Base-by-base conservation (phyloP, 2,888 invertebrate genomes). In the Mythimna pallens region DNA sequence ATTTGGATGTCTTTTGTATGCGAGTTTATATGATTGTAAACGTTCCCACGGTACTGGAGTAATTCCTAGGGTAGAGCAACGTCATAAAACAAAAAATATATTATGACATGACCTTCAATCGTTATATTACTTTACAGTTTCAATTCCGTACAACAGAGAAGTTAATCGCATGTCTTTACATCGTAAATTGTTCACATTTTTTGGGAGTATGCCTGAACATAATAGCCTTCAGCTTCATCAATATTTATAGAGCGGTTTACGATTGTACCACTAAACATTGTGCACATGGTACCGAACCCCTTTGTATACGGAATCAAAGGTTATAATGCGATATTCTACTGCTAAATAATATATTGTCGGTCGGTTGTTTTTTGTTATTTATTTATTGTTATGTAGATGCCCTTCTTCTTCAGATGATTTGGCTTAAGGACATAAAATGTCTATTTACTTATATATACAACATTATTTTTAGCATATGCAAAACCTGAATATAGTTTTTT, bases 211-310 rank as follows among this genome's bases (percentile, higher is more conserved):
- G 94, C 91, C 93, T 93, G 93, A 91, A 92, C 90, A 92, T 93
- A 94, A 94, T 93, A 91, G 93, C 91, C 89, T 94, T 94, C 93
- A 93, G 91, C 90, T 90, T 93, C 93, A 94, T 94, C 94, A 94
- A 94, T 94, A 94, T 95, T 94, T 94, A 95, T 94, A 91, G 92
- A 91, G 89, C 92, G 93, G 91, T 94, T 94, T 94, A 94, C 93
- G 93, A 92, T 91, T 92, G 88, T 86, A 90, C 92, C 89, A 91
- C 92, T 92, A 91, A 91, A 89, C 89, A 86, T 88, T 86, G 91
- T 87, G 90, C 91, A 92, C 92, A 91, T 92, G 91, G 91, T 90
- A 85, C 85, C 79, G 81, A 68, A 74, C 86, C 87, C 84, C 87
- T 89, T 90, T 90, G 89, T 88, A 86, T 87, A 73, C 74, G 78